These are phyloP conservation scores for Myrmophylax atrothorax DNA, from an alignment of 2,113 vertebrate genomes.

Conservation along the genomic window DNA sequence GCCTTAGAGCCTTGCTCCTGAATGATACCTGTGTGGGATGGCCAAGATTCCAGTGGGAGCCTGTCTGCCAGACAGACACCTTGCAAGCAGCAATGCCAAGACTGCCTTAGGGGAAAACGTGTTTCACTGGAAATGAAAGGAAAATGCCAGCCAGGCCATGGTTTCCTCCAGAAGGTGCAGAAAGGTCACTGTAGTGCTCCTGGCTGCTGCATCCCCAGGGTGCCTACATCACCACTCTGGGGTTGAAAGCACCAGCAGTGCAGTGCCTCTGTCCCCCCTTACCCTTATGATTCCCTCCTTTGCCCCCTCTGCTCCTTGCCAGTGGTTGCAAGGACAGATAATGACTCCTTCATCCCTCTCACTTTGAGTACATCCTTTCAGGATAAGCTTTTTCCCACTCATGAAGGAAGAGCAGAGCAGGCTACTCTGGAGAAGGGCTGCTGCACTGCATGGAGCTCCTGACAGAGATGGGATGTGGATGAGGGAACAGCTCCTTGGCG, in stretches of 20 bases:
- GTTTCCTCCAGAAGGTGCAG: background rate
- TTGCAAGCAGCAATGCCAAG: background rate
- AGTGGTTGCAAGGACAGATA: background rate
- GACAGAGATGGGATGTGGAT: background rate
- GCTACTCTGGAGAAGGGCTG: background rate
- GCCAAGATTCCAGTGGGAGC: constrained; percentile 39
- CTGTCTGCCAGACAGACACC: constrained; percentile 3
- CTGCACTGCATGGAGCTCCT: background rate
- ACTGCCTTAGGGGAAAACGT: background rate
- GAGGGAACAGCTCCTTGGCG: background rate
- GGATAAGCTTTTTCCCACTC: background rate
- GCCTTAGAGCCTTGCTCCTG: constrained; percentile 1
- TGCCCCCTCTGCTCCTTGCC: background rate
- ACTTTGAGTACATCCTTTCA: background rate
- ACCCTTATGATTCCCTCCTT: background rate
- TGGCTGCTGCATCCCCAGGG: background rate
- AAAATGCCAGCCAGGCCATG: background rate
- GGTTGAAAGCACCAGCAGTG: background rate
- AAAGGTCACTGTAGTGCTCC: background rate
- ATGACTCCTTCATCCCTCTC: background rate
- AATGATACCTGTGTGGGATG: constrained; percentile 20
- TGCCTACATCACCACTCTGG: rapidly evolving
- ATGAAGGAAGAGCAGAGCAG: background rate
- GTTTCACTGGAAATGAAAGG: background rate
- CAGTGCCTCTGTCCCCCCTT: background rate